Percentiles rank a stretch among this genome's conserved stretches.
These are phyloP conservation scores for Fulica atra DNA, from an alignment of 2,113 vertebrate species.

Conservation along the genomic window DNA sequence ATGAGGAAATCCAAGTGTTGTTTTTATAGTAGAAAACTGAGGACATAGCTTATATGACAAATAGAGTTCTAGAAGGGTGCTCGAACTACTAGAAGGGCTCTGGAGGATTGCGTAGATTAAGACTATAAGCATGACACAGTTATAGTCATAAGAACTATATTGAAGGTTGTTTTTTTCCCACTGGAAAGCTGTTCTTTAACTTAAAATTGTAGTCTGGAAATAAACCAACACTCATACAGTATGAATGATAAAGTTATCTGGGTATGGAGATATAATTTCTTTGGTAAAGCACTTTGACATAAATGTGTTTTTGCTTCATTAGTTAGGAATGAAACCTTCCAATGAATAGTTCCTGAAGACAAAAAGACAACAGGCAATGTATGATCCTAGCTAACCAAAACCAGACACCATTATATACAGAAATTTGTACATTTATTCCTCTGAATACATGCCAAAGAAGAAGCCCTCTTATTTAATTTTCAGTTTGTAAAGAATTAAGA, in stretches of 20 bases:
- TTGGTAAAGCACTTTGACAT: background rate
- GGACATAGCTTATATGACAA: background rate
- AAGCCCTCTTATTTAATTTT: background rate
- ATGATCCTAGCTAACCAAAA: background rate
- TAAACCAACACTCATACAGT: background rate
- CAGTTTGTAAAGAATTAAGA: background rate
- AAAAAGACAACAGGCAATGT: background rate
- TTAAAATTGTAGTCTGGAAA: background rate
- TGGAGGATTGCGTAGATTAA: background rate
- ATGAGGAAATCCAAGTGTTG: background rate
- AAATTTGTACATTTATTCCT: background rate
- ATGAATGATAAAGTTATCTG: background rate
- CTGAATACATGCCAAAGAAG: background rate
- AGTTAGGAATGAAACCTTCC: background rate
- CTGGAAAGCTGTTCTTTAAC: background rate
- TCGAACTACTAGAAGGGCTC: background rate
- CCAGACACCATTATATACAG: background rate
- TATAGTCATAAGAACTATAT: background rate
- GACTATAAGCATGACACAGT: background rate
- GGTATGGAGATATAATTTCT: background rate
- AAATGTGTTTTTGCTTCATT: background rate
- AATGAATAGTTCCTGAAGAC: background rate
- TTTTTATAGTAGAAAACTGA: background rate
- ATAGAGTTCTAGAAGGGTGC: background rate
- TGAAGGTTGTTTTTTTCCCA: accelerated